Evolutionary conservation across 2,888 invertebrate genomes (phyloP).

Genomic region (Athalia cordata): DNA sequence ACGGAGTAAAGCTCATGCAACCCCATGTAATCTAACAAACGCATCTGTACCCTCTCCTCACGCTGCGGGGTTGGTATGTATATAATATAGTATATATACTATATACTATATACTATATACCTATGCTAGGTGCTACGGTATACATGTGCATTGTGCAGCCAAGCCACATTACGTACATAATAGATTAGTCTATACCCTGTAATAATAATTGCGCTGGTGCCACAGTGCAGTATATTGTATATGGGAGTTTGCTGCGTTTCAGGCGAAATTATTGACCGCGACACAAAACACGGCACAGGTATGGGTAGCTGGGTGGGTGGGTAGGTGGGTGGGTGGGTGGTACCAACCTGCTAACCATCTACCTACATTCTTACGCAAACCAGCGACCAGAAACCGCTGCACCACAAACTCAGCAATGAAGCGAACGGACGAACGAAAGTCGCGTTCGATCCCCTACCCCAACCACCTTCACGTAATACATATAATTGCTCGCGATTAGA

Average conservation of each 20-base stretch:
- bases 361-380: slow-evolving; percentile 36
- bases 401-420: background rate
- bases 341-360: background rate
- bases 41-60: slow-evolving; percentile 23
- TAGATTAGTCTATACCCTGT: slow-evolving; percentile 35
- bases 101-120: background rate
- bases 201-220: slow-evolving; percentile 13
- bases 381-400: background rate
- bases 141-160: slow-evolving; percentile 30
- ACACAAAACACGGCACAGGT: background rate
- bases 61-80: background rate
- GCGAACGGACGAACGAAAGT: background rate
- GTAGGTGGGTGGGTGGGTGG: too few relatives aligned
- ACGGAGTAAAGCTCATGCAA: slow-evolving; percentile 2
- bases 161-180: slow-evolving; percentile 32
- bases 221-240: too few relatives aligned
- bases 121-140: too few relatives aligned
- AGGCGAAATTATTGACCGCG: slow-evolving; percentile 39
- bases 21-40: slow-evolving; percentile 26
- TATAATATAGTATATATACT: background rate
- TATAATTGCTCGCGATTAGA: slow-evolving; percentile 39
- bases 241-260: background rate
- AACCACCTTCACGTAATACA: background rate
- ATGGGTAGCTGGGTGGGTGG: too few relatives aligned
- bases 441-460: background rate